Evolutionary conservation across 2,113 vertebrate genomes (phyloP).

Genomic region (Rhynchopsitta pachyrhyncha): DNA sequence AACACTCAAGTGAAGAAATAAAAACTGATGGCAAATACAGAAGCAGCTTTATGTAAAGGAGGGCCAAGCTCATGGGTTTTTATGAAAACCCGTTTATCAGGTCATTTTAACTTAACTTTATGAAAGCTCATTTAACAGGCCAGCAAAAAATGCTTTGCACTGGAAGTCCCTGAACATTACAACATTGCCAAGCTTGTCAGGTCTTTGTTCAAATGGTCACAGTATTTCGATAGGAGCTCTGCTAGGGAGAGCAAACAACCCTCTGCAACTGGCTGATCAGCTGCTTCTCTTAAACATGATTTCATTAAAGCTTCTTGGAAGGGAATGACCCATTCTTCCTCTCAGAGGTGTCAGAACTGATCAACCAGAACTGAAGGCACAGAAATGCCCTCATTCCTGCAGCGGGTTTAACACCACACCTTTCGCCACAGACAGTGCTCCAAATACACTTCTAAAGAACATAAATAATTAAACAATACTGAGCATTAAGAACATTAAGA

Average conservation of each 20-base stretch:
- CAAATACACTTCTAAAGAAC: neutral
- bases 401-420: accelerated
- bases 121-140: neutral
- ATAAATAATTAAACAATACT: neutral
- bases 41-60: neutral
- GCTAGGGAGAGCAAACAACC: neutral
- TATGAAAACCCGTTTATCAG: neutral
- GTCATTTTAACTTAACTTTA: neutral
- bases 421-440: neutral
- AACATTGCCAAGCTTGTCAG: neutral
- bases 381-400: neutral
- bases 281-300: neutral
- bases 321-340: neutral
- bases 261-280: neutral
- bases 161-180: neutral
- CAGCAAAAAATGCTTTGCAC: neutral
- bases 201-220: neutral
- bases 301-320: neutral
- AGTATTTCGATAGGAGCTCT: neutral
- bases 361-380: neutral
- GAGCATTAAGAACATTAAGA: neutral
- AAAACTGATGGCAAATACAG: neutral
- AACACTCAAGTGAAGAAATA: neutral
- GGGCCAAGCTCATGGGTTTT: neutral
- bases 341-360: neutral